These are phyloP conservation scores for Drosophila nikananu DNA, from an alignment of 1,140 invertebrate genomes.

Conservation along the genomic window DNA sequence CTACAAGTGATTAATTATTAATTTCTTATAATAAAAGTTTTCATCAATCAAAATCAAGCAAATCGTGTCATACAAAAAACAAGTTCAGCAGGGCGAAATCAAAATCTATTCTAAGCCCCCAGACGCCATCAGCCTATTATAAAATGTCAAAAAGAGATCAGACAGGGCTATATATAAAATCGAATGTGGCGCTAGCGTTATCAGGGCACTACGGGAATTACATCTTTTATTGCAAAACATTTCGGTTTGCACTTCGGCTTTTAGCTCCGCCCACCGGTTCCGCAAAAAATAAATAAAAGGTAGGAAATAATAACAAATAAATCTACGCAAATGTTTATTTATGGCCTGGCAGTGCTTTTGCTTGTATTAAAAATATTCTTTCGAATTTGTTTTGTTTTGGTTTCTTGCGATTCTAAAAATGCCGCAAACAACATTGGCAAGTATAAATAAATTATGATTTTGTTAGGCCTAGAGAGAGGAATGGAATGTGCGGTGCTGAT, in stretches of 20 bases:
- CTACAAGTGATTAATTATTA: not conserved
- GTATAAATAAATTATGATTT: slow-evolving; percentile 54
- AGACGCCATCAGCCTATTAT: slow-evolving; percentile 20
- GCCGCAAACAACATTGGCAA: slow-evolving; percentile 58
- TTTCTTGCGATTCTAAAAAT: slow-evolving; percentile 65
- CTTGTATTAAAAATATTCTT: slow-evolving; percentile 63
- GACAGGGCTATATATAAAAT: slow-evolving; percentile 13
- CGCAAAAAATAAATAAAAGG: slow-evolving; percentile 25
- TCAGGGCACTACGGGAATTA: slow-evolving; percentile 36
- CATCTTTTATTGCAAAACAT: slow-evolving; percentile 6
- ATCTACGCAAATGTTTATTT: slow-evolving; percentile 70
- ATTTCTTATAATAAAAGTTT: slow-evolving; percentile 4
- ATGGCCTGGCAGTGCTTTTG: slow-evolving; percentile 51
- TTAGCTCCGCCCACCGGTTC: slow-evolving; percentile 4
- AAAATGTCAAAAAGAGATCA: slow-evolving; percentile 19
- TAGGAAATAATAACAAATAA: slow-evolving; percentile 55
- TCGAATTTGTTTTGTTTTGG: slow-evolving; percentile 45
- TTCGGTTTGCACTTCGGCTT: slow-evolving; percentile 14
- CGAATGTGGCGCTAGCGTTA: slow-evolving; percentile 41
- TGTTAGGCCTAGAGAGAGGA: slow-evolving; percentile 37
- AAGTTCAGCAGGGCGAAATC: slow-evolving; percentile 33
- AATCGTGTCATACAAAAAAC: slow-evolving; percentile 24
- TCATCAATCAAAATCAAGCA: slow-evolving; percentile 25
- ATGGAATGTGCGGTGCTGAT: slow-evolving; percentile 38
- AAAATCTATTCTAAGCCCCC: slow-evolving; percentile 30